Conservation (phyloP, 2,113 vertebrate species). For the Ammodytes dubius region DNA sequence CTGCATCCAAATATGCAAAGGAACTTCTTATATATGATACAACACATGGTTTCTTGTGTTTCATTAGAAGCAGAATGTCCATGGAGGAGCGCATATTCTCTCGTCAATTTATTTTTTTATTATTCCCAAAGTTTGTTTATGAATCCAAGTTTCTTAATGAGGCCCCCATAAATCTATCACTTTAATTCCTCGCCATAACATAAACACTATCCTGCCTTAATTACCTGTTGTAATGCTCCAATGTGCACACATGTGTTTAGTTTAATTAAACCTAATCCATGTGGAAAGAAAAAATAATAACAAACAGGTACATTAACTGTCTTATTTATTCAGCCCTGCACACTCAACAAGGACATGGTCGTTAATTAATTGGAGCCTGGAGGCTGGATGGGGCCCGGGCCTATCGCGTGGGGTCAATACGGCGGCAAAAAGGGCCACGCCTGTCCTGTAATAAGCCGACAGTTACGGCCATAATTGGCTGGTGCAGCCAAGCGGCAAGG, state of each 20-base stretch:
- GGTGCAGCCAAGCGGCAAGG: conserved; percentile 81
- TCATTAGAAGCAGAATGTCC: too few species aligned
- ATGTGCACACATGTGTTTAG: conserved; percentile 52
- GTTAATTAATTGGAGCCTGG: conserved; percentile 73
- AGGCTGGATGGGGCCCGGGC: conserved; percentile 62
- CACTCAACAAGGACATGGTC: conserved; percentile 66
- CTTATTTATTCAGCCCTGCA: conserved; percentile 55
- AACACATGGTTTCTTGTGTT: too few species aligned
- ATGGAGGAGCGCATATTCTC: too few species aligned
- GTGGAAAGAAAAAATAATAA: conserved; percentile 57
- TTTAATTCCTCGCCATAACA: conserved; percentile 36
- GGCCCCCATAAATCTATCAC: conserved; percentile 2
- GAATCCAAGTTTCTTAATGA: too few species aligned
- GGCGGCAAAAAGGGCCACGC: conserved; percentile 43
- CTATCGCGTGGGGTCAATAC: conserved; percentile 74
- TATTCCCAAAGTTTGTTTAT: too few species aligned
- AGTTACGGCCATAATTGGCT: conserved; percentile 79
- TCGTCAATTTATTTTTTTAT: too few species aligned
- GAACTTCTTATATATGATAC: too few species aligned
- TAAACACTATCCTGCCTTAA: conserved; percentile 44
- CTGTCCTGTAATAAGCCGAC: conserved; percentile 81
- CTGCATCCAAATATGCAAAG: too few species aligned
- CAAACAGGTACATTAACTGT: conserved; percentile 58
- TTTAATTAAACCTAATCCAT: conserved; percentile 67
- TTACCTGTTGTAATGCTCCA: conserved; percentile 53